phyloP scores from a whole-genome alignment of 2,113 vertebrate genomes.

The Stegostoma tigrinum region DNA sequence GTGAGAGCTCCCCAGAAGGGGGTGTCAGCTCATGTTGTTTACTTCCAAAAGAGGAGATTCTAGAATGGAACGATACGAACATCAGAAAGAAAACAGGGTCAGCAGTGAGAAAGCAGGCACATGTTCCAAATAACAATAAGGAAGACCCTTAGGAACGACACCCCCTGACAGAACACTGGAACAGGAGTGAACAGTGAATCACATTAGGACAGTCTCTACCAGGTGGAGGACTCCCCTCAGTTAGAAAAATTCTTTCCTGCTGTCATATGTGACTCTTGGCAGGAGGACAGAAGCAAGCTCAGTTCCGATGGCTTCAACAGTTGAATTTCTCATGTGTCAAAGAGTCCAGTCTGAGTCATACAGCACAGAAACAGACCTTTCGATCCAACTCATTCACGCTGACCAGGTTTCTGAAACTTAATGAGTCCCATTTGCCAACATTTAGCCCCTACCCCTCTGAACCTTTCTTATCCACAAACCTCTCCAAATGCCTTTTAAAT shows the following conservation, averaged over 20 bases:
- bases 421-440: too few species aligned
- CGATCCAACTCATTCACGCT: too few species aligned
- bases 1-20: not conserved
- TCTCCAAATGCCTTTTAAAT: too few species aligned
- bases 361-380: too few species aligned
- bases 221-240: not conserved
- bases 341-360: not conserved
- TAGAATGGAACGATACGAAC: not conserved
- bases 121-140: not conserved
- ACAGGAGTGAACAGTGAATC: not conserved
- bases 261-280: not conserved
- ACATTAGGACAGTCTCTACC: not conserved
- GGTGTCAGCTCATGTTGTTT: not conserved
- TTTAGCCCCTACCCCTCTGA: too few species aligned
- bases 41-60: not conserved
- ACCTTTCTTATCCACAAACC: too few species aligned
- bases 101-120: not conserved
- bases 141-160: not conserved
- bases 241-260: not conserved
- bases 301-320: not conserved
- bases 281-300: not conserved
- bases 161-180: not conserved
- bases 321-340: not conserved
- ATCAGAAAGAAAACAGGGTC: not conserved
- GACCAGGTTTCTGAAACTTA: too few species aligned